These are phyloP conservation scores for Diarsia dahlii DNA, from an alignment of 2,888 invertebrate genomes.

Conservation along the genomic window DNA sequence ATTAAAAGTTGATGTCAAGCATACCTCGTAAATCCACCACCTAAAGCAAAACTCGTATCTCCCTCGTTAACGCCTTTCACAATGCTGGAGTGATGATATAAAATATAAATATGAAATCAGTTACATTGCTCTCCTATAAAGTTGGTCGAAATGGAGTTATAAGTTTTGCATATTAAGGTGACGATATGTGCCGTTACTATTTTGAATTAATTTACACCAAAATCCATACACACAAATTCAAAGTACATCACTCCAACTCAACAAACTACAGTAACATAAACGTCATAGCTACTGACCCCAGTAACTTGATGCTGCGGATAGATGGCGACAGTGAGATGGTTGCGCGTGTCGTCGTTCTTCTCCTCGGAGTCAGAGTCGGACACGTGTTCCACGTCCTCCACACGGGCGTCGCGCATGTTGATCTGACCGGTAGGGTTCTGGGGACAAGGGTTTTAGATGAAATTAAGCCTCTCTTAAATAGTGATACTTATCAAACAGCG, in stretches of 20 bases:
- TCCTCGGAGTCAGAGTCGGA: conserved; percentile 98
- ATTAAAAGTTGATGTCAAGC: too few species aligned
- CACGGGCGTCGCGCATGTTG: conserved; percentile 98
- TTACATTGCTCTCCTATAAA: too few species aligned
- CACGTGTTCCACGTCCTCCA: conserved; percentile 98
- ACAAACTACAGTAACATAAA: conserved; percentile 4
- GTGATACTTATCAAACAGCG: too few species aligned
- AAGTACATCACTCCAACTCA: not conserved
- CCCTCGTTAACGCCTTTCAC: too few species aligned
- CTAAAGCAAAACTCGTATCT: too few species aligned
- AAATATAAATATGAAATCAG: too few species aligned
- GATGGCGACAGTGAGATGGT: conserved; percentile 96
- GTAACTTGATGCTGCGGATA: conserved; percentile 96
- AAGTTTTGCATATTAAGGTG: too few species aligned
- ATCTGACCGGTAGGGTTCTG: conserved; percentile 98
- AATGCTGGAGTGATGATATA: too few species aligned
- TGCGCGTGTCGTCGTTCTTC: conserved; percentile 93
- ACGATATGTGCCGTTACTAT: not conserved
- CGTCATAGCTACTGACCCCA: conserved; percentile 75
- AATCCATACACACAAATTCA: not conserved
- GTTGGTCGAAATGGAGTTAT: too few species aligned
- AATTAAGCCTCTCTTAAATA: too few species aligned
- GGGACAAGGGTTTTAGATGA: not conserved
- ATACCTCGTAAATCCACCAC: too few species aligned
- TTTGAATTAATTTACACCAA: not conserved